Base-by-base conservation (phyloP, 2,888 invertebrate genomes). In the Limenitis arthemis region DNA sequence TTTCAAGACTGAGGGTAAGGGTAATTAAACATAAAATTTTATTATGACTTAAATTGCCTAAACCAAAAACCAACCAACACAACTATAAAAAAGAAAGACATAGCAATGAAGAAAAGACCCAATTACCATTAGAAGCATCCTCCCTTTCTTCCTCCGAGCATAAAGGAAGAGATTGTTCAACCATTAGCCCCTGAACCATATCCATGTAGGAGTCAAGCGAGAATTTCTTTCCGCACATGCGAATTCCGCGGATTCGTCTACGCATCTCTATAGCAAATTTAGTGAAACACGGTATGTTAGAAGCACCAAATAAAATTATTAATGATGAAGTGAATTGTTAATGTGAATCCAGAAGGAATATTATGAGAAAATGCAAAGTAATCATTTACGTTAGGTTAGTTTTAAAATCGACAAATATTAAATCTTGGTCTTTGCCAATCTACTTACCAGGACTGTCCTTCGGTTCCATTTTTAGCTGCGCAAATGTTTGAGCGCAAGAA, bases 191-290 rank as follows among this genome's bases (percentile, higher is more conserved):
- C 70, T 94, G 93, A 38, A 96, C 95, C 69, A 97, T 89, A 72
- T 96, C 96, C 90, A 96, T 92, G 68, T 94, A 91, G 0, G 96
- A 96, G 79, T 97, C 97, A 63, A 97, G 83, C 0, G 96, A 96
- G 75, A 94, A 95, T 77, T 95, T 96, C 77, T 95, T 96, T 36
- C 96, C 95, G 1, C 94, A 92, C 92, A 95, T 94, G 65, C 96
- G 87, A 72, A 96, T 95, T 7, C 96, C 96, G 30, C 93, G 90
- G 61, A 96, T 94, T 42, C 96, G 90, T 12, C 96, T 89, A 32
- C 95, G 88, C 91, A 95, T 94, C 44, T 94, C 95, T 89, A 67
- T 44, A 56, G 51, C 61, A 54, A 56, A 57, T 44, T 47, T 57
- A 51, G 53, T 53, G 42, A 53, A 48, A 49, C 44, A n/a, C 41